Percentiles rank a stretch among this genome's conserved stretches.
Evolutionary conservation across 1,140 invertebrate species (phyloP).

Genomic region (Drosophila bipectinata): DNA sequence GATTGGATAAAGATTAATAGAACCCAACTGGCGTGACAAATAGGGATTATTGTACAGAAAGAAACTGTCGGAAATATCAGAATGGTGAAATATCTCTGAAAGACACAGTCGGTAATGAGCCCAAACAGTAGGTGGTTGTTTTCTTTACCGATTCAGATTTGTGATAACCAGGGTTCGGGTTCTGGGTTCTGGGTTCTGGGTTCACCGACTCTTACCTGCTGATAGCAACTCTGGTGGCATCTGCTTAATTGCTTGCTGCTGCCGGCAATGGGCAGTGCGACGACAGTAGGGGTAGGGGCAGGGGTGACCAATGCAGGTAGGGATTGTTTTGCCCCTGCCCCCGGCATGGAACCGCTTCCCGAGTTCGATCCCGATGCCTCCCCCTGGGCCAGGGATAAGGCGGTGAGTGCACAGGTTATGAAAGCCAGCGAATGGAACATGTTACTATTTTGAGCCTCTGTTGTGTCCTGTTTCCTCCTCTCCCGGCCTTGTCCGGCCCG

Average conservation of each 20-base stretch:
- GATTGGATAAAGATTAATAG: too few relatives aligned
- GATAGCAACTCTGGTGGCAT: slow-evolving; percentile 78
- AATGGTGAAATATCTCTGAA: too few relatives aligned
- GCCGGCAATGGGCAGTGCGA: slow-evolving; percentile 10
- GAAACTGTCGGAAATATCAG: background rate
- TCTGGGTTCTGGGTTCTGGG: slow-evolving; percentile 7
- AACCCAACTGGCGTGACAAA: slow-evolving; percentile 43
- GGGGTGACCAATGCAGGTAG: slow-evolving; percentile 6
- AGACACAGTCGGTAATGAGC: too few relatives aligned
- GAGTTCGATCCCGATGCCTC: slow-evolving; percentile 17
- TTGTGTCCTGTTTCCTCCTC: slow-evolving; percentile 4
- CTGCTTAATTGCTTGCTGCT: slow-evolving; percentile 66
- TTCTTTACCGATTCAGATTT: background rate
- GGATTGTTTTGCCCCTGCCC: slow-evolving; percentile 17
- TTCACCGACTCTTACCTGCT: slow-evolving; percentile 67
- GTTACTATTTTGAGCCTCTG: slow-evolving; percentile 4
- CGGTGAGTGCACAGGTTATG: slow-evolving; percentile 54
- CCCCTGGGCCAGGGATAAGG: slow-evolving; percentile 43
- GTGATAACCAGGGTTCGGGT: slow-evolving; percentile 1
- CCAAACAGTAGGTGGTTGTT: too few relatives aligned
- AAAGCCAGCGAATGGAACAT: slow-evolving; percentile 70
- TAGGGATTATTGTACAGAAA: slow-evolving; percentile 11
- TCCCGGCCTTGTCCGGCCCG: slow-evolving; percentile 20
- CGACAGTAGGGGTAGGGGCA: slow-evolving; percentile 9
- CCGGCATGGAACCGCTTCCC: background rate